Evolutionary conservation across 2,888 invertebrate genomes (phyloP), one percentile per base, ranked within the genome.

Genomic region (Atrina japonica): DNA sequence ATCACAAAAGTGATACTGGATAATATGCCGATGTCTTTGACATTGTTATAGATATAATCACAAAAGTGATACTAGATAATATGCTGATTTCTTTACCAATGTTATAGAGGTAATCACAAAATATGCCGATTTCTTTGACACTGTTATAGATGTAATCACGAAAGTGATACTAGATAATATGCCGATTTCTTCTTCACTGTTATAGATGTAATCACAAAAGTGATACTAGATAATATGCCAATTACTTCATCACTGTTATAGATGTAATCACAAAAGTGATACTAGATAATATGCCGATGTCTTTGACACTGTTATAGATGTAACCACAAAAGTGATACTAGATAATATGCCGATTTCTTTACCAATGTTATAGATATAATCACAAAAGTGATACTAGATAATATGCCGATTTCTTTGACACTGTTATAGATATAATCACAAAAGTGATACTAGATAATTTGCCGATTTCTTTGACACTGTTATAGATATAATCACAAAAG

Each of bases 281-380:
- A 85, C 86, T 78, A 86, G 87, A 86, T 77, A 86, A 5, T 72
- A 77, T 7, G 86, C 86, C 18, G 86, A n/a, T n/a, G n/a, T n/a
- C n/a, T n/a, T n/a, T n/a, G n/a, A 86, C 18, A 86, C 1, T 40
- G n/a, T n/a, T n/a, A n/a, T 66, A 86, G 86, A 16, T 86, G 85
- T 66, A 82, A 83, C 73, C 75, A 70, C 53, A 2, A 47, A n/a
- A 47, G 47, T 47, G 47, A 47, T 47, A 47, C 16, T 7, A 14
- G 47, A n/a, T 7, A n/a, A 47, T 47, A n/a, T 47, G 47, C 16
- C 21, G 7, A 35, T 47, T 21, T 47, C 21, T 16, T 52, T 23
- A 52, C 11, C 52, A 52, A 5, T 5, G 9, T 6, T 23, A 11
- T 23, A 52, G 52, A 6, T 52, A 52, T 52, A 52, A 52, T 0